Evolutionary conservation across 2,888 invertebrate genomes (phyloP).

Genomic region (Nycteola revayana): DNA sequence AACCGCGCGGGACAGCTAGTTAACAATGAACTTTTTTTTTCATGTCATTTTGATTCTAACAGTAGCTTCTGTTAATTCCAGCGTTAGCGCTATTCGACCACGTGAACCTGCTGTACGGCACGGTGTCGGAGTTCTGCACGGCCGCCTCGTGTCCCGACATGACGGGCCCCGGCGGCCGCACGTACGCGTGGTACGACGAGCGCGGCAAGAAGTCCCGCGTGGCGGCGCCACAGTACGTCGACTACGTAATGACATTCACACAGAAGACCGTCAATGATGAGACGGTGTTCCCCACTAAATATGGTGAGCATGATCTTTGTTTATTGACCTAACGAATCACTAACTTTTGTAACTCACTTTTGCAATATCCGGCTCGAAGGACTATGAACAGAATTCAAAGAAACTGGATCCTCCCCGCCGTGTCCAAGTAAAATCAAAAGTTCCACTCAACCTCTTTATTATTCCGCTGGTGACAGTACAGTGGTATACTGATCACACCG

Average conservation of each 20-base stretch:
- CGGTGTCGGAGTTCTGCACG: slow-evolving; percentile 99
- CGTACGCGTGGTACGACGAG: slow-evolving; percentile 99
- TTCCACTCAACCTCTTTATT: too few relatives aligned
- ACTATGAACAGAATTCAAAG: too few relatives aligned
- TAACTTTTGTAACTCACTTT: too few relatives aligned
- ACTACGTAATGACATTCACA: slow-evolving; percentile 99
- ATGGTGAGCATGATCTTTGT: slow-evolving; percentile 92
- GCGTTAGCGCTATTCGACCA: slow-evolving; percentile 99
- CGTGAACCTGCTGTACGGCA: slow-evolving; percentile 98
- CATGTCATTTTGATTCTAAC: too few relatives aligned
- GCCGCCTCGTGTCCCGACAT: slow-evolving; percentile 97
- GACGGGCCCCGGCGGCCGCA: slow-evolving; percentile 97
- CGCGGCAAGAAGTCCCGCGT: slow-evolving; percentile 99
- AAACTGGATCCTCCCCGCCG: too few relatives aligned
- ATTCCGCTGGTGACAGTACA: too few relatives aligned
- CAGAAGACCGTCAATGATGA: slow-evolving; percentile 99
- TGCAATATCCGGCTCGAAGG: too few relatives aligned
- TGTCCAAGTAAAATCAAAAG: too few relatives aligned
- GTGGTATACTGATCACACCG: too few relatives aligned
- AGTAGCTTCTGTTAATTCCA: slow-evolving; percentile 73
- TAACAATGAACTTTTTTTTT: too few relatives aligned
- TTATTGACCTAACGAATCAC: too few relatives aligned
- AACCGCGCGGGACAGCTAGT: too few relatives aligned
- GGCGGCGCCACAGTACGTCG: slow-evolving; percentile 98
- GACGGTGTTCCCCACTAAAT: slow-evolving; percentile 98